phyloP scores from a whole-genome alignment of 1,140 invertebrate species.

The Acromyrmex heyeri region DNA sequence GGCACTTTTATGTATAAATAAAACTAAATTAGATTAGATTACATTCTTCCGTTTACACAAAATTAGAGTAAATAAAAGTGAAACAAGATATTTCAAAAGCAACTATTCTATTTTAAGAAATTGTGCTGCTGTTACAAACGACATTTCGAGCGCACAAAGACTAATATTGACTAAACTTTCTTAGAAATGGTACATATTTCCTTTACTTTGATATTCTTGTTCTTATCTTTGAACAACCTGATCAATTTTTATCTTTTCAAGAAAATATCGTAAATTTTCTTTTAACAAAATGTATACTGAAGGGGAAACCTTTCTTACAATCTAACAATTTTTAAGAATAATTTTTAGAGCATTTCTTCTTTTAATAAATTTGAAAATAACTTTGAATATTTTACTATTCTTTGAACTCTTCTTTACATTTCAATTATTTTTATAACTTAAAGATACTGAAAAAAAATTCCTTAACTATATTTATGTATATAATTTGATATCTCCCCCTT shows the following conservation, averaged over 20 bases:
- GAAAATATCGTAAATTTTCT: neutral
- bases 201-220: neutral
- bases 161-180: constrained; percentile 13
- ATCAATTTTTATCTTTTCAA: neutral
- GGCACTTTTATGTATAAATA: neutral
- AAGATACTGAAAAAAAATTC: neutral
- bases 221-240: neutral
- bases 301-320: neutral
- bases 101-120: neutral
- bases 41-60: constrained; percentile 1
- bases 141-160: neutral
- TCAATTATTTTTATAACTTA: neutral
- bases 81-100: constrained; percentile 6
- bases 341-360: constrained; percentile 1
- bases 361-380: constrained; percentile 4
- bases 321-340: constrained; percentile 8
- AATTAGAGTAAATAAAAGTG: neutral
- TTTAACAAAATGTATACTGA: neutral
- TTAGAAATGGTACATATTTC: neutral
- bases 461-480: neutral
- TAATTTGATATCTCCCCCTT: neutral
- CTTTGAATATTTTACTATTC: neutral
- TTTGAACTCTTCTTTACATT: neutral
- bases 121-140: neutral
- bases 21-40: constrained; percentile 9